Evolutionary conservation across 1,140 invertebrate genomes (phyloP), one percentile per base, ranked within the genome.

Genomic region (Drosophila serrata): DNA sequence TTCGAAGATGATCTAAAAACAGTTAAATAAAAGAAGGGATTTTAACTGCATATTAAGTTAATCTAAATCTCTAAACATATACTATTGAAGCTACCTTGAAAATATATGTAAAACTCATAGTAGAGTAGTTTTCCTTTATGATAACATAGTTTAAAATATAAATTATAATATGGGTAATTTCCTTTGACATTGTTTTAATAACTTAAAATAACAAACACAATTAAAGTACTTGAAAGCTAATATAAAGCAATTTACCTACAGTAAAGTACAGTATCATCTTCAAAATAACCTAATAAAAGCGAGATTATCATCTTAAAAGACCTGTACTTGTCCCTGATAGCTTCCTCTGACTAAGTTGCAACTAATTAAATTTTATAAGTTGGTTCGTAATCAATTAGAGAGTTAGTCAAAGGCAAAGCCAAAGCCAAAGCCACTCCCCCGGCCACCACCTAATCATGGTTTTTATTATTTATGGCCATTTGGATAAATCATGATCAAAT

Each of bases 401-500:
- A 45, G 64, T 48, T 51, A 49, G 40, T 40, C 58, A 78, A 22
- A 57, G 61, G 19, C 19, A 55, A 22, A 55, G 11, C 48, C n/a
- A 15, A 22, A 48, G 15, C 9, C 9, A 9, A 17, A 22, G 74
- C 53, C 53, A 48, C 49, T 63, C 63, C 76, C 72, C 51, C 48
- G 58, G 57, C 57, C 51, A 17, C 43, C 46, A 17, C 46, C 46
- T 65, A 73, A 78, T 53, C 62, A 56, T 40, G 62, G 59, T 46
- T 62, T 61, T 84, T 62, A 61, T 84, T 81, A 88, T 88, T 88
- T 88, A 88, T 81, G 56, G 68, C 48, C 85, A 60, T 74, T 74
- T 65, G 81, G 63, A 87, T 87, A 88, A 87, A 79, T 90, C 80
- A 90, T 78, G 73, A 69, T 60, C 55, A 85, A 90, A 88, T 88